Conservation (phyloP, 2,797 vertebrate genomes). For the Platyrinchus mystaceus region DNA sequence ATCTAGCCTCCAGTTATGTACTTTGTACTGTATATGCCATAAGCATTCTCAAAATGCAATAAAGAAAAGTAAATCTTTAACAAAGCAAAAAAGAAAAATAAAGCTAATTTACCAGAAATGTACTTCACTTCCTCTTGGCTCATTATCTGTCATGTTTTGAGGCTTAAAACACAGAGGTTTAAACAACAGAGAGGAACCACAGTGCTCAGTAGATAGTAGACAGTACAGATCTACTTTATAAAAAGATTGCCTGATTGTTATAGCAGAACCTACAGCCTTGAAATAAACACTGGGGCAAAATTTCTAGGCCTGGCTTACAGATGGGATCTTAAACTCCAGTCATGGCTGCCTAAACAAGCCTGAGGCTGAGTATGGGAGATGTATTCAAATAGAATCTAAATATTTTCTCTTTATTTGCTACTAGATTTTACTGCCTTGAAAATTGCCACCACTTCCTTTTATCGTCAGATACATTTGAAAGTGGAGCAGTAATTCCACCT, state of each 20-base stretch:
- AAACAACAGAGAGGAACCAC: background rate
- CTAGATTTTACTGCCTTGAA: background rate
- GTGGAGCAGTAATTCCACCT: background rate
- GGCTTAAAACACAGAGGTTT: background rate
- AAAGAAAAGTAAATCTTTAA: conserved; percentile 19
- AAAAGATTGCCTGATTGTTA: background rate
- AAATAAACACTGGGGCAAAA: background rate
- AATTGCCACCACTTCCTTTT: background rate
- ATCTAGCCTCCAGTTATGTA: background rate
- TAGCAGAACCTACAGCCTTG: background rate
- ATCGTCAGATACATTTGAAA: background rate
- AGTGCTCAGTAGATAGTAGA: background rate
- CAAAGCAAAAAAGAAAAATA: background rate
- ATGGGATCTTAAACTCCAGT: background rate
- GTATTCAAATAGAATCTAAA: background rate
- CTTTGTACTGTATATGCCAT: background rate
- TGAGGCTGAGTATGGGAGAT: background rate
- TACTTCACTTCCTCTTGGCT: background rate
- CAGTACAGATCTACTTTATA: background rate
- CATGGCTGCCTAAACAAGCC: background rate
- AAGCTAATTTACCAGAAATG: conserved; percentile 30
- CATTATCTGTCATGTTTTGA: background rate
- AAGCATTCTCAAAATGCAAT: background rate
- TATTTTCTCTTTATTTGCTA: background rate
- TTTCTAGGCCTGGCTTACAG: background rate